Evolutionary conservation across 1,140 invertebrate genomes (phyloP).

Genomic region (Metopolophium dirhodum): DNA sequence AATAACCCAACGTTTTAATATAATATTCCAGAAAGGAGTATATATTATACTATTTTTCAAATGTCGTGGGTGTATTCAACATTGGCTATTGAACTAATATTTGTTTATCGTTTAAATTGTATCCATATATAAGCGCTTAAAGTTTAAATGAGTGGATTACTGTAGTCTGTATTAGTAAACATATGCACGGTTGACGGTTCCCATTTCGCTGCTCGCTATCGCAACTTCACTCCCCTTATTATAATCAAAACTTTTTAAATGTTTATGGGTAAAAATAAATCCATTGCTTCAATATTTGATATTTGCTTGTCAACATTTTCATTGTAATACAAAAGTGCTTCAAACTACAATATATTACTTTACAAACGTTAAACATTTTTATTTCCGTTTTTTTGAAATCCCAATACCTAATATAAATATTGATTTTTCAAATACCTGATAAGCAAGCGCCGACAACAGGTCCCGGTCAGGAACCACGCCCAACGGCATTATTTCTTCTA

Average conservation of each 20-base stretch:
- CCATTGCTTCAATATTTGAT: not conserved
- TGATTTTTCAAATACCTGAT: constrained; percentile 77
- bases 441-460: constrained; percentile 89
- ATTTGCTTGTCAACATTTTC: not conserved
- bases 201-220: not conserved
- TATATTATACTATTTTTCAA: not conserved
- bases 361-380: not conserved
- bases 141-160: not conserved
- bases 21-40: not conserved
- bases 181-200: not conserved
- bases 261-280: not conserved
- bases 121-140: not conserved
- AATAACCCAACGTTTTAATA: no score
- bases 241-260: not conserved
- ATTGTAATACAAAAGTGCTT: not conserved
- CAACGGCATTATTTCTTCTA: constrained; percentile 89
- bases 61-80: not conserved
- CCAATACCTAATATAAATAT: not conserved
- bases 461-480: constrained; percentile 85
- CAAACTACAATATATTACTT: not conserved
- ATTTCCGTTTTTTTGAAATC: not conserved
- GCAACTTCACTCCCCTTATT: not conserved
- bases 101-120: not conserved
- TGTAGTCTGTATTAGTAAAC: not conserved
- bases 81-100: not conserved